These are phyloP conservation scores for Melanotaenia maccullochi DNA, from an alignment of 2,797 vertebrate species.

Conservation along the genomic window DNA sequence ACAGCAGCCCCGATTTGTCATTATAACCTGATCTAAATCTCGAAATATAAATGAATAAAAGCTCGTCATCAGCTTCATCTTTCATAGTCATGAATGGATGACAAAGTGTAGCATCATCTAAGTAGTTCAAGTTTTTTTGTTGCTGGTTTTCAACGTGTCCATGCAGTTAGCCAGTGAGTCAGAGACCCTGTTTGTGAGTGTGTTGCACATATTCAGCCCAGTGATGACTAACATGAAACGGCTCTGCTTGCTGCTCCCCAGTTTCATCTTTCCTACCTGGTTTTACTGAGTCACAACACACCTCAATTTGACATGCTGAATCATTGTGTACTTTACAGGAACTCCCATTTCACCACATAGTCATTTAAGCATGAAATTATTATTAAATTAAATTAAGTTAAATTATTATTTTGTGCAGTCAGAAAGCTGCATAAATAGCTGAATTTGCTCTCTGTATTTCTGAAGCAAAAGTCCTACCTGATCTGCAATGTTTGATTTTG, in stretches of 20 bases:
- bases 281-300: conserved; percentile 53
- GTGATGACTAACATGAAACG: conserved; percentile 16
- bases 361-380: conserved; percentile 16
- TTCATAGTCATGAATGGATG: too few species aligned
- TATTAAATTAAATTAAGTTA: too few species aligned
- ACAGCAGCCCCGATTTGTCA: background rate
- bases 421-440: background rate
- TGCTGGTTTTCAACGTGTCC: conserved; percentile 32
- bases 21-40: background rate
- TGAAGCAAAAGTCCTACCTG: background rate
- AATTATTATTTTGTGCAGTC: background rate
- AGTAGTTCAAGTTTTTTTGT: background rate
- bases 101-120: background rate
- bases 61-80: background rate
- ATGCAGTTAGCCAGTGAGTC: conserved; percentile 50
- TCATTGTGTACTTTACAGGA: conserved; percentile 52
- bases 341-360: conserved; percentile 36
- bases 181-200: conserved; percentile 13
- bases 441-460: background rate
- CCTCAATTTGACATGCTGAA: conserved; percentile 50
- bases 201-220: conserved; percentile 20
- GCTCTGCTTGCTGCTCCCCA: conserved; percentile 20
- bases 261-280: conserved; percentile 51
- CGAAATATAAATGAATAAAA: background rate
- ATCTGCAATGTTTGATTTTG: conserved; percentile 22